A percentile compares a stretch with the other conserved stretches of the same genome.
Evolutionary conservation across 2,797 vertebrate species (phyloP).

Genomic region (Anguilla pacifica): DNA sequence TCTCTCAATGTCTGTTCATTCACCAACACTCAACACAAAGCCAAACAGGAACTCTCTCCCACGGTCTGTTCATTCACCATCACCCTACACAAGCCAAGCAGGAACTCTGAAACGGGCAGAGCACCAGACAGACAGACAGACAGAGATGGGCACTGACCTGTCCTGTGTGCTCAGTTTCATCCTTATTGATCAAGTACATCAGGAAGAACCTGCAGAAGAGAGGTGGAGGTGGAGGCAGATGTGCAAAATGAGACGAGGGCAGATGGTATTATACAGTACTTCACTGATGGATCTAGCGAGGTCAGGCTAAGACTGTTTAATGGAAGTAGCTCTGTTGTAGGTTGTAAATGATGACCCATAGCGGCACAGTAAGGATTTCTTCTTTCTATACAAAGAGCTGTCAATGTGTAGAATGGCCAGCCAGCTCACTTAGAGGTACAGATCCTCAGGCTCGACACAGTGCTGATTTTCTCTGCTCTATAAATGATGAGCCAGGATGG

Average conservation of each 20-base stretch:
- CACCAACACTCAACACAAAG: too few relatives aligned
- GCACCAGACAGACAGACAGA: not conserved
- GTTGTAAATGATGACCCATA: not conserved
- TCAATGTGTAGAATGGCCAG: not conserved
- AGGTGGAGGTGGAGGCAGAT: not conserved
- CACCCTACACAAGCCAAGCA: too few relatives aligned
- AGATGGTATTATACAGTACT: not conserved
- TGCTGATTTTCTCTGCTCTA: too few relatives aligned
- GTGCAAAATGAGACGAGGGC: not conserved
- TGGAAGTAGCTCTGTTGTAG: not conserved
- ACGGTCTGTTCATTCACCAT: too few relatives aligned
- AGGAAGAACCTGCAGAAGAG: conserved; percentile 83
- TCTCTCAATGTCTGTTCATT: not conserved
- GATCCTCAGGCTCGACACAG: not conserved
- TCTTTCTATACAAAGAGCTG: not conserved
- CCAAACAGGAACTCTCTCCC: too few relatives aligned
- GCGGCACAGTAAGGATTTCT: not conserved
- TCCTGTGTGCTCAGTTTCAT: conserved; percentile 92
- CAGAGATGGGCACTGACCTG: conserved; percentile 73
- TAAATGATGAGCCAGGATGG: too few relatives aligned
- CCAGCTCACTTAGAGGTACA: not conserved
- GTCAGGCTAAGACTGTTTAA: not conserved
- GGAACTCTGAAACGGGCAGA: not conserved
- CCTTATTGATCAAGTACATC: conserved; percentile 96
- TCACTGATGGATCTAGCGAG: not conserved